These are phyloP conservation scores for Argynnis bischoffii DNA, from an alignment of 2,888 invertebrate genomes.

Conservation along the genomic window DNA sequence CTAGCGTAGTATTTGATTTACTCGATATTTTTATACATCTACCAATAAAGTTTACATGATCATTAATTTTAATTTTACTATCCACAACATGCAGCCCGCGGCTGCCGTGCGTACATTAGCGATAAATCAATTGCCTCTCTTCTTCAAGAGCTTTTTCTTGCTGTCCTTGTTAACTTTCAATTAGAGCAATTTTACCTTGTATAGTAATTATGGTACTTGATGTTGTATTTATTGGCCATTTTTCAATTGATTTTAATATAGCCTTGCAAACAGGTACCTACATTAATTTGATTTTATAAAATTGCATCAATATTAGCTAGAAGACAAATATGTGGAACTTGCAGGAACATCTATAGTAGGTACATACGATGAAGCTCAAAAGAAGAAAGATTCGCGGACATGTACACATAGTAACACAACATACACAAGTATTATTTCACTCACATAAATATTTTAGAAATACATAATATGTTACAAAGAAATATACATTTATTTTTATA, in stretches of 20 bases:
- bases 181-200: slow-evolving; percentile 39
- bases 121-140: slow-evolving; percentile 62
- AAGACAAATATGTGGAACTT: not conserved
- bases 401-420: no score
- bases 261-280: slow-evolving; percentile 16
- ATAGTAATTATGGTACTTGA: slow-evolving; percentile 39
- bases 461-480: no score
- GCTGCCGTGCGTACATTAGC: slow-evolving; percentile 55
- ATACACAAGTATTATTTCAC: no score
- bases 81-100: slow-evolving; percentile 50
- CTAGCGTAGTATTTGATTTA: slow-evolving; percentile 63
- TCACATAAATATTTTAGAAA: no score
- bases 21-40: slow-evolving; percentile 67
- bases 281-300: slow-evolving; percentile 4
- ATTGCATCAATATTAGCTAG: not conserved
- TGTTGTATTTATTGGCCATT: slow-evolving; percentile 37
- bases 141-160: slow-evolving; percentile 35
- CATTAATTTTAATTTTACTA: slow-evolving; percentile 78
- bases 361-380: not conserved
- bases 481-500: no score
- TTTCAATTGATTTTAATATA: slow-evolving; percentile 25
- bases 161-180: slow-evolving; percentile 41
- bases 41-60: slow-evolving; percentile 76
- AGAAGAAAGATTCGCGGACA: no score
- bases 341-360: not conserved